Base-by-base conservation (phyloP, 2,113 vertebrate genomes). In the Chionodraco myersi region DNA sequence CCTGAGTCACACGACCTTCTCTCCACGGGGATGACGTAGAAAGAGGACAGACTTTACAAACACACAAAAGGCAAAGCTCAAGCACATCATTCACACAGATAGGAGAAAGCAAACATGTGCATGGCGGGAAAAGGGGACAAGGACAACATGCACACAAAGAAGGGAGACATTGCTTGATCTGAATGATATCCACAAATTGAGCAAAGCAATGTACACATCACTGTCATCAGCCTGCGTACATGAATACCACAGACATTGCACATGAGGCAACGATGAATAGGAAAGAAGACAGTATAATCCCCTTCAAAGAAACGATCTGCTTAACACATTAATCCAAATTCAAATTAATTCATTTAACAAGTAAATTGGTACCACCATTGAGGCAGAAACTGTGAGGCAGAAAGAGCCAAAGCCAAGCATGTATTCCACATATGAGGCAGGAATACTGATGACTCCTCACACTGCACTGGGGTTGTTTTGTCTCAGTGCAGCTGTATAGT, bases 361-460 rank as follows among this genome's bases (percentile, higher is more conserved):
- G 48, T 30, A 62, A 45, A 62, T 4, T 6, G 36, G 30, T 61
- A 61, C 59, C 9, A 10, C 16, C 10, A 75, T 47, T 47, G 47
- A 48, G 57, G 66, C 3, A 3, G 56, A 67, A 66, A 58, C 5
- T 79, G 62, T 30, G 59, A 77, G 70, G 30, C 62, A 80, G 63
- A 73, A 21, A 23, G 34, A 36, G 51, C n/a, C 57, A 82, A 74
- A 51, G 77, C 75, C 61, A 54, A 49, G 72, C 49, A 62, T 75
- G 72, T 60, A 57, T 54, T 71, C 68, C 30, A 63, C 45, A 59
- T 64, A 59, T 74, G 84, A 77, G 84, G 65, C 52, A 12, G 58
- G 89, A 91, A 88, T 89, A 82, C 80, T 73, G 68, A 92, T 80
- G 64, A 56, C 48, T 85, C 57, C 63, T 77, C 66, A 66, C 58